Conservation (phyloP, 2,797 vertebrate species). For the Gallinago nigripennis region DNA sequence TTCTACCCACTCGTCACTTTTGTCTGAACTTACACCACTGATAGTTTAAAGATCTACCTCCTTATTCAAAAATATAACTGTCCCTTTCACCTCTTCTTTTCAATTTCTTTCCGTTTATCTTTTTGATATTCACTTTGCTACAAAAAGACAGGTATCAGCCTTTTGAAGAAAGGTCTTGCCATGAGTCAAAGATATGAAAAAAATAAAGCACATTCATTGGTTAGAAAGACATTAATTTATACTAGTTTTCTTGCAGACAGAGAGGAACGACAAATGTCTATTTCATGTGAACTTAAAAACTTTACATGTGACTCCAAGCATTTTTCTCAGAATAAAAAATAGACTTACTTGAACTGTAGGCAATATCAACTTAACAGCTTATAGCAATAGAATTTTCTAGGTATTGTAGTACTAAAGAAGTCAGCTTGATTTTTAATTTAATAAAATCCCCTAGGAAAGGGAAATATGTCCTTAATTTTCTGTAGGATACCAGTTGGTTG, state of each 20-base stretch:
- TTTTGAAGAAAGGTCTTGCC: constrained; percentile 24
- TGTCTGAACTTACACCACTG: background rate
- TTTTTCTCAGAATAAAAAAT: background rate
- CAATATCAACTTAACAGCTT: background rate
- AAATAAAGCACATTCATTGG: background rate
- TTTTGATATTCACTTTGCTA: background rate
- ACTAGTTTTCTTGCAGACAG: background rate
- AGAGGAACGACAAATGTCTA: background rate
- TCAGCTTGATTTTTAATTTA: background rate
- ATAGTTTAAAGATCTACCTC: background rate
- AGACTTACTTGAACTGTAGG: background rate
- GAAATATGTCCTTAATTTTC: background rate
- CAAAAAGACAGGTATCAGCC: background rate
- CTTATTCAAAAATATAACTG: background rate
- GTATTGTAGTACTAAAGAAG: background rate
- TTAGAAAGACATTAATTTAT: background rate
- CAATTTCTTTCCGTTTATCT: background rate
- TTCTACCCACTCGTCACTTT: background rate
- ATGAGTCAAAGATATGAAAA: background rate
- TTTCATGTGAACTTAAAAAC: background rate
- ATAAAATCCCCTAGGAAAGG: background rate
- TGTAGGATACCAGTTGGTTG: background rate
- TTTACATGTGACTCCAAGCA: background rate
- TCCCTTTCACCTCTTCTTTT: background rate
- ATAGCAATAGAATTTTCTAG: background rate